Percentiles rank a stretch among this genome's conserved stretches.
phyloP scores from a whole-genome alignment of 2,797 vertebrate species.

The Ataeniobius toweri region DNA sequence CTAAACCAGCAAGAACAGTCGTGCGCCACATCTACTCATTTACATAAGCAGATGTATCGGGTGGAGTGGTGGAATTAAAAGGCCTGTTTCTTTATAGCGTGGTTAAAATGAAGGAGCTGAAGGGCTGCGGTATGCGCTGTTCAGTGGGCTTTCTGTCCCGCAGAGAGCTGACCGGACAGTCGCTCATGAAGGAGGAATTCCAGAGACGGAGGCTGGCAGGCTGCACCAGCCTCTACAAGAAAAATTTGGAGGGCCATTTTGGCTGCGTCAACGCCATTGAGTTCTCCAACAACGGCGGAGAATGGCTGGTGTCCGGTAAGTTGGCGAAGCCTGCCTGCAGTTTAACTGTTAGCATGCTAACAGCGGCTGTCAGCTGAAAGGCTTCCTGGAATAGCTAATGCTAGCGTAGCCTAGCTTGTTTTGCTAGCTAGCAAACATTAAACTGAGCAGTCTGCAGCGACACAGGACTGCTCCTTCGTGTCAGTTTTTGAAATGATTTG shows the following conservation, averaged over 20 bases:
- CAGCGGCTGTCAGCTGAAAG: slow-evolving; percentile 45
- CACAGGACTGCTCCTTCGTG: slow-evolving; percentile 25
- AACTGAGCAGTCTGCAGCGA: slow-evolving; percentile 8
- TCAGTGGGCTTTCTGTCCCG: slow-evolving; percentile 94
- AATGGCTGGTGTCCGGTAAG: slow-evolving; percentile 98
- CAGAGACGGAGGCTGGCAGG: slow-evolving; percentile 91
- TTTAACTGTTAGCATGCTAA: slow-evolving; percentile 59
- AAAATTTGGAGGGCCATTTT: slow-evolving; percentile 96
- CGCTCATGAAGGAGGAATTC: slow-evolving; percentile 93
- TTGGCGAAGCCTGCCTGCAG: slow-evolving; percentile 44
- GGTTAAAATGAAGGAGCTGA: slow-evolving; percentile 82
- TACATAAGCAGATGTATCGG: slow-evolving; percentile 35
- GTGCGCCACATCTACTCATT: slow-evolving; percentile 26
- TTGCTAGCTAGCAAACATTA: slow-evolving; percentile 49
- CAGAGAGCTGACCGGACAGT: slow-evolving; percentile 88
- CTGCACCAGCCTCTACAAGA: slow-evolving; percentile 94
- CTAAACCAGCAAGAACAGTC: slow-evolving; percentile 8
- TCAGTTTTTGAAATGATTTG: slow-evolving; percentile 22
- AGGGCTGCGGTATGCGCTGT: slow-evolving; percentile 92
- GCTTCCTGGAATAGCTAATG: slow-evolving; percentile 26
- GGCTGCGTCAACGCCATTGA: slow-evolving; percentile 99
- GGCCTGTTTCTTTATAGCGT: slow-evolving; percentile 6
- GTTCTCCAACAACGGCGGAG: slow-evolving; percentile 98
- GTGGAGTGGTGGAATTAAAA: slow-evolving; percentile 23
- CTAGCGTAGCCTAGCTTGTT: slow-evolving; percentile 56